Conservation (phyloP, 2,888 invertebrate genomes). For the Podabrus alpinus region DNA sequence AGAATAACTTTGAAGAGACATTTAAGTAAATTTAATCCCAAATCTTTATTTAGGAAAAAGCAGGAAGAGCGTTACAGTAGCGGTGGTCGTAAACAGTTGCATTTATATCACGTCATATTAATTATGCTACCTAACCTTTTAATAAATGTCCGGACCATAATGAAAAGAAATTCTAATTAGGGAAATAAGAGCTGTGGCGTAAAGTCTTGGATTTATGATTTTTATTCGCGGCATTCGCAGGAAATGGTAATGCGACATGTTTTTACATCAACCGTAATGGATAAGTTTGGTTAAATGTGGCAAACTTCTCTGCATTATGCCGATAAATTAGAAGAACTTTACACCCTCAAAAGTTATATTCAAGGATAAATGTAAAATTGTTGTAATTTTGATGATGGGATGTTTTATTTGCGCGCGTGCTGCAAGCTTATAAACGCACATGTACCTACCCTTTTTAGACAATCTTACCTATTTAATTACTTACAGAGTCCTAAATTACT, state of each 20-base stretch:
- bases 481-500: slow-evolving; percentile 1
- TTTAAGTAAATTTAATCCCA: slow-evolving; percentile 6
- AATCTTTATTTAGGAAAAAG: slow-evolving; percentile 3
- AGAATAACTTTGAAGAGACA: neutral
- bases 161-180: slow-evolving; percentile 46
- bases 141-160: slow-evolving; percentile 43
- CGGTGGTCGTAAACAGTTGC: slow-evolving; percentile 25
- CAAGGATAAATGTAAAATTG: slow-evolving; percentile 31
- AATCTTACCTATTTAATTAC: slow-evolving; percentile 20
- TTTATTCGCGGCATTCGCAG: slow-evolving; percentile 36
- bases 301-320: slow-evolving; percentile 38
- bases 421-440: slow-evolving; percentile 11
- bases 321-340: slow-evolving; percentile 39
- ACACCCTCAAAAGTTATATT: slow-evolving; percentile 27
- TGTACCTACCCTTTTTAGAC: slow-evolving; percentile 19
- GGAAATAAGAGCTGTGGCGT: slow-evolving; percentile 33
- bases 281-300: slow-evolving; percentile 41
- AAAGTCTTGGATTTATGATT: slow-evolving; percentile 41
- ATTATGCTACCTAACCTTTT: slow-evolving; percentile 43
- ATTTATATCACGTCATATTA: slow-evolving; percentile 37
- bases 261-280: slow-evolving; percentile 42
- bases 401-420: slow-evolving; percentile 27
- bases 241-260: slow-evolving; percentile 41
- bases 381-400: slow-evolving; percentile 29
- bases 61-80: neutral